A percentile compares a stretch with the other conserved stretches of the same genome.
These are phyloP conservation scores for Mungos mungo DNA, from an alignment of 2,113 vertebrate species.

Conservation along the genomic window DNA sequence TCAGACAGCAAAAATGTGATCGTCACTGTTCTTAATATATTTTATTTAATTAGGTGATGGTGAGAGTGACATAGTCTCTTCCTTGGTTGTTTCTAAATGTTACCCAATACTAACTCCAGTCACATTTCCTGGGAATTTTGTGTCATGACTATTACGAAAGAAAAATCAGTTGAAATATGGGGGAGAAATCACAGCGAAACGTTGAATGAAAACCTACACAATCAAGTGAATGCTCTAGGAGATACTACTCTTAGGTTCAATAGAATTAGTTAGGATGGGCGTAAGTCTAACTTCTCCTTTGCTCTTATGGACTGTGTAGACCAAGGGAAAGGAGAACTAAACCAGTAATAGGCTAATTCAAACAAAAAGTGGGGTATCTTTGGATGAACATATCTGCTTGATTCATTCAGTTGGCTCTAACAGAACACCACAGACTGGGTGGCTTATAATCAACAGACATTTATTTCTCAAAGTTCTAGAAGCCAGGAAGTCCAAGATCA, in stretches of 20 bases:
- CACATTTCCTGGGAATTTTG: not conserved
- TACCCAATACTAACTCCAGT: not conserved
- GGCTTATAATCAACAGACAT: not conserved
- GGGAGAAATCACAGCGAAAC: not conserved
- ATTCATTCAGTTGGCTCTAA: not conserved
- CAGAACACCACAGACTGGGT: not conserved
- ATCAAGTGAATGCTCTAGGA: not conserved
- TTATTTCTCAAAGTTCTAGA: not conserved
- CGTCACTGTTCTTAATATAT: not conserved
- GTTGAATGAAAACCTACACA: not conserved
- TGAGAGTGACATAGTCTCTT: not conserved
- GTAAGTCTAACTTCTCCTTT: not conserved
- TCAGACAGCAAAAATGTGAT: not conserved
- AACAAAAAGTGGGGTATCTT: not conserved
- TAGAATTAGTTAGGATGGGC: not conserved
- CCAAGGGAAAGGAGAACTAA: not conserved
- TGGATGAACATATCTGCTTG: not conserved
- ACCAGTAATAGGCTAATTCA: not conserved
- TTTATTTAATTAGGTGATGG: not conserved
- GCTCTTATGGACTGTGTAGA: not conserved
- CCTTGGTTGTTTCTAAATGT: not conserved
- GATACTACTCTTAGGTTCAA: not conserved
- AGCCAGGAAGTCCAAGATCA: not conserved
- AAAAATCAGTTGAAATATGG: not conserved
- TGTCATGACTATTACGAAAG: not conserved